A percentile compares a stretch with the other conserved stretches of the same genome.
These are phyloP conservation scores for Cheilosia pagana DNA, from an alignment of 2,888 invertebrate genomes.

Conservation along the genomic window DNA sequence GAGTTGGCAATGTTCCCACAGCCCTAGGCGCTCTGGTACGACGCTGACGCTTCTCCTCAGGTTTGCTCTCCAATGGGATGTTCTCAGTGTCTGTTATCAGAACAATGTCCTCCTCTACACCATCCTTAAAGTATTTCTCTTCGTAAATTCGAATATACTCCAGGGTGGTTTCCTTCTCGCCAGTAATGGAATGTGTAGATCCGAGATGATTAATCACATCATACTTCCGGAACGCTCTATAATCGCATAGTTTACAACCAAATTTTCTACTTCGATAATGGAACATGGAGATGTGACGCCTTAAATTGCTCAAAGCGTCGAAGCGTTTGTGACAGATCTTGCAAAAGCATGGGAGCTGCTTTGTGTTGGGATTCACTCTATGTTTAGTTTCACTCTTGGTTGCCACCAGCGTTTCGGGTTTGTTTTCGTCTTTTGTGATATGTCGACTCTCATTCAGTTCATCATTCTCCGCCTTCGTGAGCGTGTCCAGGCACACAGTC, in stretches of 20 bases:
- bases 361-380: conserved; percentile 59
- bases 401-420: conserved; percentile 4
- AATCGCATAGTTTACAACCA: conserved; percentile 90
- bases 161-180: conserved; percentile 84
- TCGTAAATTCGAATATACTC: conserved; percentile 81
- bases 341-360: conserved; percentile 81
- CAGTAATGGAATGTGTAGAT: conserved; percentile 85
- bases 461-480: conserved; percentile 77
- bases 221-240: conserved; percentile 87
- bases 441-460: conserved; percentile 32
- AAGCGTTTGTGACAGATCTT: conserved; percentile 83
- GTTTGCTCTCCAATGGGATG: conserved; percentile 55
- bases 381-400: conserved; percentile 48
- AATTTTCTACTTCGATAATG: conserved; percentile 86
- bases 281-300: conserved; percentile 83
- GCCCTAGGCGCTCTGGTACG: conserved; percentile 75
- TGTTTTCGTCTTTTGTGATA: conserved; percentile 50
- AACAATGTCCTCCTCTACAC: conserved; percentile 82
- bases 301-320: conserved; percentile 82
- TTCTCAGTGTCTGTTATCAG: conserved; percentile 78
- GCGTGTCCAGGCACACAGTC: conserved; percentile 80
- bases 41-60: conserved; percentile 72
- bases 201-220: conserved; percentile 88
- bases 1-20: conserved; percentile 40
- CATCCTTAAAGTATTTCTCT: conserved; percentile 80